Base-by-base conservation (phyloP, 2,888 invertebrate genomes). In the Tinea semifulvella region DNA sequence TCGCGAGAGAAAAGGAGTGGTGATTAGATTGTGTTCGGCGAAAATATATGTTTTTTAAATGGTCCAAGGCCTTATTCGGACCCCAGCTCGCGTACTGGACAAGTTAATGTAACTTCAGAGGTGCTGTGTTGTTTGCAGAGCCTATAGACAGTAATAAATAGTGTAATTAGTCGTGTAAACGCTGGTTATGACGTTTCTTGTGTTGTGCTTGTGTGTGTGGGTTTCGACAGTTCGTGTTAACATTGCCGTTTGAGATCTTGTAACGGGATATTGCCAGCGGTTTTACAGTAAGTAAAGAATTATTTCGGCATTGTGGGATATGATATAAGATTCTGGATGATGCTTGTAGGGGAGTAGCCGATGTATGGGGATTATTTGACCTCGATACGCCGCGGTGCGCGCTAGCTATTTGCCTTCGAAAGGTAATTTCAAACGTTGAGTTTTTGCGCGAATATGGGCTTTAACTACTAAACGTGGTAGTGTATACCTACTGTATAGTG, bases 1-100 rank as follows among this genome's bases (percentile, higher is more conserved):
- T 63, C 68, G 73, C 71, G 74, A 75, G 76, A 73, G 79, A 75
- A 77, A 80, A 80, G 80, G 80, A 80, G 79, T 80, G 80, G 80
- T 80, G 79, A 77, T 74, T 77, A 76, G 67, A 65, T 60, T 67
- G 77, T 70, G 65, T 76, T 75, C 67, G 65, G 58, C 60, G 62
- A 71, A 73, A 73, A 69, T 65, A 59, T 63, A 67, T 58, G 72
- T 65, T 72, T 77, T 76, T 72, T 71, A 67, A 65, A 76, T 76
- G 65, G 72, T 72, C 68, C 58, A 57, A 56, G 65, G 60, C 55
- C 62, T 56, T 57, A 57, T 61, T 58, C 53, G 55, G 55, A 47
- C 55, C 54, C 65, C 65, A 66, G 65, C 56, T 60, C 56, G 56
- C 58, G 55, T 58, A 56, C 63, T 65, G 62, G 70, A 59, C 52